Evolutionary conservation across 1,140 invertebrate genomes (phyloP).

Genomic region (Hyles euphorbiae): DNA sequence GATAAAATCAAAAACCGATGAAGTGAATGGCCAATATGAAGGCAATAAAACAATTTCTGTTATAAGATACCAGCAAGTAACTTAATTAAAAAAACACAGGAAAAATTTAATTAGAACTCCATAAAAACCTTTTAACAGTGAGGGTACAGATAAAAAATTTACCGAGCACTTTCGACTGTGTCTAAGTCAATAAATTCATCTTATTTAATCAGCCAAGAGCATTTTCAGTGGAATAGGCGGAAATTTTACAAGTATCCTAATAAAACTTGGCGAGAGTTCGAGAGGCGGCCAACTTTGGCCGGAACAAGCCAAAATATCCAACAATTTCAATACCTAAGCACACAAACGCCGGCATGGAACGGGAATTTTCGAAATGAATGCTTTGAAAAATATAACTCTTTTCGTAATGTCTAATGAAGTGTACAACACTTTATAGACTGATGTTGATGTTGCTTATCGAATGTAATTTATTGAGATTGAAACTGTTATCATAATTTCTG

Average conservation of each 20-base stretch:
- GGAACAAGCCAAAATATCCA: conserved; percentile 58
- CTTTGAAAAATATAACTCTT: conserved; percentile 11
- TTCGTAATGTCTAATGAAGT: conserved; percentile 1
- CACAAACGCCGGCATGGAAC: conserved; percentile 6
- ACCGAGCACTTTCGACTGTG: conserved; percentile 24
- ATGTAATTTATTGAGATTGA: too few species aligned
- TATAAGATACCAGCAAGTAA: too few species aligned
- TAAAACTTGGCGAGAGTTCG: conserved; percentile 66
- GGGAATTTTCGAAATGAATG: conserved; percentile 10
- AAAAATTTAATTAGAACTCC: too few species aligned
- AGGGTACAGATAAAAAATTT: conserved; percentile 2
- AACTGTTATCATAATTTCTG: too few species aligned
- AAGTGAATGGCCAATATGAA: too few species aligned
- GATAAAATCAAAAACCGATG: too few species aligned
- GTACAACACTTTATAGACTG: neutral
- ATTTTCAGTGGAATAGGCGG: conserved; percentile 57
- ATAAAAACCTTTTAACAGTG: too few species aligned
- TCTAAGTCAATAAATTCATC: conserved; percentile 65
- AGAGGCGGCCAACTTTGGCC: conserved; percentile 28
- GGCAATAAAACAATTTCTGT: too few species aligned
- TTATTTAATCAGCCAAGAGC: conserved; percentile 69
- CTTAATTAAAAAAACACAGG: too few species aligned
- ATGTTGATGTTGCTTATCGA: too few species aligned
- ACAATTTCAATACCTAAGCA: conserved; percentile 42
- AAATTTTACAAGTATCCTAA: conserved; percentile 74